Conservation (phyloP, 2,888 invertebrate genomes). For the Cremastinae sp. region DNA sequence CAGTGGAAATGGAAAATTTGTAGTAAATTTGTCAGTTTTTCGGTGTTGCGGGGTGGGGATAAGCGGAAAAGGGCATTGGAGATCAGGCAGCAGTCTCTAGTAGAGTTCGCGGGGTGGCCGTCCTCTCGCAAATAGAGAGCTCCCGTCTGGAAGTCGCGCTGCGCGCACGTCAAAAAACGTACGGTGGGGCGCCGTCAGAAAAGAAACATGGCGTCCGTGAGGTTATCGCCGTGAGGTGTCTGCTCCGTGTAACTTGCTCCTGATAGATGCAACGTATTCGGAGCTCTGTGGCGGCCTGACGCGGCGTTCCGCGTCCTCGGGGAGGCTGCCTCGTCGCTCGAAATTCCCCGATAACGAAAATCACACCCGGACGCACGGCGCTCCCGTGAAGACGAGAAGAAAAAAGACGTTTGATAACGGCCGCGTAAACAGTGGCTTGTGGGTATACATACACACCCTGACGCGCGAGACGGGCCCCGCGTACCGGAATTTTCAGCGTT, state of each 20-base stretch:
- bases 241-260: conserved; percentile 65
- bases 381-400: conserved; percentile 52
- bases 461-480: conserved; percentile 66
- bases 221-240: conserved; percentile 76
- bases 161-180: conserved; percentile 64
- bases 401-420: conserved; percentile 56
- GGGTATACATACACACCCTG: conserved; percentile 77
- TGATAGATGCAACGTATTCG: conserved; percentile 72
- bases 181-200: conserved; percentile 69
- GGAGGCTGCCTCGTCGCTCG: conserved; percentile 69
- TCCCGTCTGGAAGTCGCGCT: conserved; percentile 44
- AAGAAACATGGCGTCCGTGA: conserved; percentile 78
- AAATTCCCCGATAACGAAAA: conserved; percentile 54
- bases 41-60: background rate
- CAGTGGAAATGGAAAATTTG: background rate
- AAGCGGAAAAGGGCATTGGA: conserved; percentile 35
- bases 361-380: conserved; percentile 51
- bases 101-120: conserved; percentile 51
- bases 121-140: conserved; percentile 39
- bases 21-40: conserved; percentile 16
- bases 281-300: conserved; percentile 69
- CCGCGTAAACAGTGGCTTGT: conserved; percentile 76
- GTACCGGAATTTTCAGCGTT: conserved; percentile 41
- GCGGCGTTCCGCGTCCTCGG: conserved; percentile 73
- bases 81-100: conserved; percentile 59